These are phyloP conservation scores for Toxostoma redivivum DNA, from an alignment of 2,113 vertebrate species.

Conservation along the genomic window DNA sequence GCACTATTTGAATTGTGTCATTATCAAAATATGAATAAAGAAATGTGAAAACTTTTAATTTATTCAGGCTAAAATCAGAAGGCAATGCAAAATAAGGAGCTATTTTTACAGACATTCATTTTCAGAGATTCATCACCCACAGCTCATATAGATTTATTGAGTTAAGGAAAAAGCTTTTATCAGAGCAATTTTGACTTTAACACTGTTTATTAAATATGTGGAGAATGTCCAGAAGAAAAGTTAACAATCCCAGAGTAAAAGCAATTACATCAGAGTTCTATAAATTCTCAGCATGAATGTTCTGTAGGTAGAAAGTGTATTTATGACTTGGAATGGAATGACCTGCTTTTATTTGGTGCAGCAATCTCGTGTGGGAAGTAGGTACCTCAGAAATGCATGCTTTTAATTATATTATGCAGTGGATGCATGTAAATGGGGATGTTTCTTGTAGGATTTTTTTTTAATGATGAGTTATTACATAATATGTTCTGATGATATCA, in stretches of 20 bases:
- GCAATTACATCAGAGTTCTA: background rate
- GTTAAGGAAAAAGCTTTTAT: background rate
- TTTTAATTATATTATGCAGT: background rate
- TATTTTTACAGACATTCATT: background rate
- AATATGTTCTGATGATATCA: background rate
- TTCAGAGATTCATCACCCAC: background rate
- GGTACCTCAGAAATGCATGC: background rate
- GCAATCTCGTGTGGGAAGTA: background rate
- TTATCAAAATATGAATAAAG: background rate
- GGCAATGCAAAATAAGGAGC: background rate
- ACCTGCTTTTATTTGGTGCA: background rate
- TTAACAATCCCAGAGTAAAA: background rate
- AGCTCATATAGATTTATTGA: background rate
- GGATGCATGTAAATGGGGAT: rapidly evolving
- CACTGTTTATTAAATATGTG: background rate
- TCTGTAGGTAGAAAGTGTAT: background rate
- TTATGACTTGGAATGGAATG: background rate
- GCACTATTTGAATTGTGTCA: background rate
- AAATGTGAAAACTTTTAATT: background rate
- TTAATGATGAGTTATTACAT: background rate
- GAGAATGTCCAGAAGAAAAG: background rate
- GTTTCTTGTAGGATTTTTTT: background rate
- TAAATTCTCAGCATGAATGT: background rate
- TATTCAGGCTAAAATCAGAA: background rate
- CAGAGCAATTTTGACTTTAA: background rate